These are phyloP conservation scores for Orchesellides sinensis DNA, from an alignment of 2,888 invertebrate genomes.

Conservation along the genomic window DNA sequence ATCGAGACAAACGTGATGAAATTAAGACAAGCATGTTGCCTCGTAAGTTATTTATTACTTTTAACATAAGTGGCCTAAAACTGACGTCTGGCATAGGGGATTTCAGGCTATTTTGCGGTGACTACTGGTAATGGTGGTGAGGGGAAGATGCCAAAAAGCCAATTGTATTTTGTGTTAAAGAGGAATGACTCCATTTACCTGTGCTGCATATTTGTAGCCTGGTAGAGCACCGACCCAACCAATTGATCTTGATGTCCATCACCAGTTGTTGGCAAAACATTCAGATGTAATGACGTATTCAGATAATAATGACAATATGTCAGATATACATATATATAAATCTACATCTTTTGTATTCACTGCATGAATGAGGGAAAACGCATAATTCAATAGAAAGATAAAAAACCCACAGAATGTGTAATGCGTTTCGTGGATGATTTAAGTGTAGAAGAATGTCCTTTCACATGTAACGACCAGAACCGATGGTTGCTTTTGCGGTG, in stretches of 20 bases:
- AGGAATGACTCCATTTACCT: too few species aligned
- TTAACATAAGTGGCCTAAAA: neutral
- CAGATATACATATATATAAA: neutral
- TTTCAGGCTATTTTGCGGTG: too few species aligned
- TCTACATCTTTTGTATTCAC: neutral
- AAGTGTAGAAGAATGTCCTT: slow-evolving; percentile 31
- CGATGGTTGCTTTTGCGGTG: neutral
- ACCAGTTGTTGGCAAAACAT: neutral
- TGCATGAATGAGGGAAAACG: neutral
- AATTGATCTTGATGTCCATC: too few species aligned
- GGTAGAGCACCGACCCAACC: too few species aligned
- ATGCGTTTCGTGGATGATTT: slow-evolving; percentile 24
- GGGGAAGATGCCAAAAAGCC: too few species aligned
- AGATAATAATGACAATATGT: neutral
- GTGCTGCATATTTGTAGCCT: too few species aligned
- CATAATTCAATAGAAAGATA: too few species aligned
- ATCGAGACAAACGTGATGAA: too few species aligned
- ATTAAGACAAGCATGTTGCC: neutral
- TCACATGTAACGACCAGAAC: neutral
- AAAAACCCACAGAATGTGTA: too few species aligned
- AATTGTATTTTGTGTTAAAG: too few species aligned
- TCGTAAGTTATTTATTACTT: neutral
- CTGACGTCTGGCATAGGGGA: too few species aligned
- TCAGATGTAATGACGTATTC: neutral
- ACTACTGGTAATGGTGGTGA: neutral